Evolutionary conservation across 2,888 invertebrate species (phyloP), one percentile per base, ranked within the genome.

Genomic region (Eristalis intricaria): DNA sequence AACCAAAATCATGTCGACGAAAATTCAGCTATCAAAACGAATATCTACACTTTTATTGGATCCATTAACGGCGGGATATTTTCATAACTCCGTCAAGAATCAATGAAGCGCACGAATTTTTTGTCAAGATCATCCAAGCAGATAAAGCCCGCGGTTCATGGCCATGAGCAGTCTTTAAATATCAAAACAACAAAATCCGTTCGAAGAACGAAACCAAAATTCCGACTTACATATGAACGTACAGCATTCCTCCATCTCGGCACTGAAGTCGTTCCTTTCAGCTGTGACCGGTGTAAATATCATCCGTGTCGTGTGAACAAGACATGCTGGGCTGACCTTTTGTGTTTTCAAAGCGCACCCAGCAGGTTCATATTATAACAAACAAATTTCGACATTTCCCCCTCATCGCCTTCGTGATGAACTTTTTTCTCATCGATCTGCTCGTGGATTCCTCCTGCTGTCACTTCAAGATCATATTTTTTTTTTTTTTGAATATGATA

Each of bases 371-470:
- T 63, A 80, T 69, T 83, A 83, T 83, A 83, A 83, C 83, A 83
- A 87, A 87, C 87, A 87, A 83, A 87, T 87, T 87, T 87, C 79
- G 87, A 76, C 87, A 87, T 87, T 76, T 87, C 69, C 60, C 83
- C 87, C 84, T 84, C 87, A 87, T 80, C 87, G 79, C 83, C 87
- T 83, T 80, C 64, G 71, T 84, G 87, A 79, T 76, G 73, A 69
- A 79, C 79, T 68, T 66, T 80, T 73, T 79, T 83, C 78, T 83
- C 86, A 79, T 19, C 70, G 66, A 75, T 83, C 64, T 22, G 58
- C 58, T 69, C 68, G 29, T 75, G 38, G 75, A 79, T 71, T 71
- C 75, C 87, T 87, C 79, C 79, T 80, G 87, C 79, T 87, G 87
- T 84, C 87, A 87, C 68, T 84, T 87, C 68, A 84, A 87, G 87